Evolutionary conservation across 2,113 vertebrate species (phyloP).

Genomic region (Steatornis caripensis): DNA sequence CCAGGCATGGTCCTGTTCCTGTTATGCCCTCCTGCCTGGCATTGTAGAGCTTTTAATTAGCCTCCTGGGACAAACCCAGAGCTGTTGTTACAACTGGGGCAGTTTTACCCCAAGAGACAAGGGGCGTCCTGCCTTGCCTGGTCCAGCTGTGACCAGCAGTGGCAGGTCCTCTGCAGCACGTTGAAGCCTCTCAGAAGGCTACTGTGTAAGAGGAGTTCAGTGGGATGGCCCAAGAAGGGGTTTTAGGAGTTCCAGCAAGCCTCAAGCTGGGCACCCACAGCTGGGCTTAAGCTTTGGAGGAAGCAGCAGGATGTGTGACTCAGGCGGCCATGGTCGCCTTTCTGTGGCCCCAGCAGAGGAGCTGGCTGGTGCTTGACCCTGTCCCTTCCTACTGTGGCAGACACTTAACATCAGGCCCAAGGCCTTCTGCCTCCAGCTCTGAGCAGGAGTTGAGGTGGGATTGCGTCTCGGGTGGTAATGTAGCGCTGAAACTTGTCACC

Average conservation of each 20-base stretch:
- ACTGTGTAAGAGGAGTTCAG: not conserved
- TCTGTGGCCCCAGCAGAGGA: rapidly evolving
- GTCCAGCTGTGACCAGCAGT: not conserved
- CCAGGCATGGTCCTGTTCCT: not conserved
- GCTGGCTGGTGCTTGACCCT: not conserved
- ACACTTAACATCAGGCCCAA: too few relatives aligned
- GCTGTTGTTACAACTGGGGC: not conserved
- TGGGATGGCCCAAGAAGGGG: not conserved
- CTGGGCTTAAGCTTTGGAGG: not conserved
- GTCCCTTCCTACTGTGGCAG: not conserved
- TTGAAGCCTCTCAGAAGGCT: not conserved
- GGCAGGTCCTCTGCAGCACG: rapidly evolving
- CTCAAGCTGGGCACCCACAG: not conserved
- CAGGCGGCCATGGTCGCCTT: not conserved
- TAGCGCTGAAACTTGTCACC: not conserved
- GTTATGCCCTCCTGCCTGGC: not conserved
- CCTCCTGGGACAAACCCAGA: not conserved
- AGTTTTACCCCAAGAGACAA: not conserved
- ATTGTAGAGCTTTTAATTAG: not conserved
- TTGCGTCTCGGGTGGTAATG: not conserved
- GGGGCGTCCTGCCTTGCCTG: not conserved
- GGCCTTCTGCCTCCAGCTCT: not conserved
- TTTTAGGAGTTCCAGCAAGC: not conserved
- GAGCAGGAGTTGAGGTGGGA: not conserved
- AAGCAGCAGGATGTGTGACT: not conserved